A percentile compares a stretch with the other conserved stretches of the same genome.
These are phyloP conservation scores for Catostylus mosaicus DNA, from an alignment of 30 jellyfish, hydroid and myxozoan species.

Conservation along the genomic window DNA sequence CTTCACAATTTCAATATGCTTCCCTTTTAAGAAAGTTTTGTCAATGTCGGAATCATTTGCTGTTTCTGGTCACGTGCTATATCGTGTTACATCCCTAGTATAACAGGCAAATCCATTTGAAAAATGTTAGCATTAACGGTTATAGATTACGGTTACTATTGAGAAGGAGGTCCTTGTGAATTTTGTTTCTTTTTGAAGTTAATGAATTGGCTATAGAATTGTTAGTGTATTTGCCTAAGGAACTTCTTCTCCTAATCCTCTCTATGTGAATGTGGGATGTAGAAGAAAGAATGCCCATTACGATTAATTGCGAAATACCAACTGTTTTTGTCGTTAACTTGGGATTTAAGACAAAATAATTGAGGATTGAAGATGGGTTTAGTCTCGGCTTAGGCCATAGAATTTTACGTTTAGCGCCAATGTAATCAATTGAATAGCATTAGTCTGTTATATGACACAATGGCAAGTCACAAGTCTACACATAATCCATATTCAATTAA, in stretches of 20 bases:
- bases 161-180: not conserved
- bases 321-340: slow-evolving; percentile 62
- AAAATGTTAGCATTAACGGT: no score
- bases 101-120: no score
- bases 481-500: slow-evolving; percentile 63
- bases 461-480: slow-evolving; percentile 55
- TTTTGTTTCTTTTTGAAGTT: not conserved
- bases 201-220: slow-evolving; percentile 21
- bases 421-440: slow-evolving; percentile 66
- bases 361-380: slow-evolving; percentile 56
- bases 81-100: no score
- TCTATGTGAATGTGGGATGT: slow-evolving; percentile 34
- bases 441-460: slow-evolving; percentile 65
- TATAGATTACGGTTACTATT: not conserved
- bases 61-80: no score
- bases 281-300: slow-evolving; percentile 33
- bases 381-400: slow-evolving; percentile 72
- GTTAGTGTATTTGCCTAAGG: slow-evolving; percentile 23
- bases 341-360: slow-evolving; percentile 61
- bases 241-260: not conserved
- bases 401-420: slow-evolving; percentile 60
- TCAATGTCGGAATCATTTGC: no score
- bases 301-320: slow-evolving; percentile 63
- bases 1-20: no score
- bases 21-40: no score